Evolutionary conservation across 2,888 invertebrate species (phyloP), one percentile per base, ranked within the genome.

Genomic region (Isoperla grammatica): DNA sequence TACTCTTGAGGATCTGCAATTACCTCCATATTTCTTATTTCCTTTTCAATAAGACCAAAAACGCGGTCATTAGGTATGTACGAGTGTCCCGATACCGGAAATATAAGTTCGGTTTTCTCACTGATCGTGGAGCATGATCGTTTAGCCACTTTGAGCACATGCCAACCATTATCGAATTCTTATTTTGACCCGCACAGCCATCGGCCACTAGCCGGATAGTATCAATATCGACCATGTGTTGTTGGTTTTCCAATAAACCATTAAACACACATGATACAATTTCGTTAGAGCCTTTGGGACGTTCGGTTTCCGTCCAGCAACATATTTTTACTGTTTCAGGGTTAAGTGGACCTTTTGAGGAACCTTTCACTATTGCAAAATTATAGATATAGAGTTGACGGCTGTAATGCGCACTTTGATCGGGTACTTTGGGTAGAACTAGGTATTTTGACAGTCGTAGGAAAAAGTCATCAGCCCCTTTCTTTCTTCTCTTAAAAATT

Each of bases 151-250:
- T 63, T 40, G 54, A 50, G 43, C 60, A 65, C 67, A 70, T 68
- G 35, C 61, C 65, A 22, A 68, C 40, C 61, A 70, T 61, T 8
- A 61, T 67, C 4, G 66, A 61, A 63, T 69, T 70, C 60, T 69
- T 70, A 58, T 69, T 71, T 62, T 71, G 69, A 15, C 70, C 68
- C 20, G 63, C 68, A 58, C 69, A 71, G 29, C 68, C 69, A 63
- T 71, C 71, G 20, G 69, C 65, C 35, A 69, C 60, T 23, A 71
- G 63, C 19, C 68, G 65, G 56, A 71, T 59, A 1, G 45, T 60
- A 39, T 46, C 50, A n/a, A 22, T 13, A 6, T 23, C 42, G 13
- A 20, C n/a, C 49, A 60, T 15, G 15, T 49, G 13, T 15, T 35
- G 42, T 17, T 15, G 13, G 9, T 20, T 20, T 4, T 19, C 12